Conservation (phyloP, 2,888 invertebrate genomes). For the Ctenicera cuprea region DNA sequence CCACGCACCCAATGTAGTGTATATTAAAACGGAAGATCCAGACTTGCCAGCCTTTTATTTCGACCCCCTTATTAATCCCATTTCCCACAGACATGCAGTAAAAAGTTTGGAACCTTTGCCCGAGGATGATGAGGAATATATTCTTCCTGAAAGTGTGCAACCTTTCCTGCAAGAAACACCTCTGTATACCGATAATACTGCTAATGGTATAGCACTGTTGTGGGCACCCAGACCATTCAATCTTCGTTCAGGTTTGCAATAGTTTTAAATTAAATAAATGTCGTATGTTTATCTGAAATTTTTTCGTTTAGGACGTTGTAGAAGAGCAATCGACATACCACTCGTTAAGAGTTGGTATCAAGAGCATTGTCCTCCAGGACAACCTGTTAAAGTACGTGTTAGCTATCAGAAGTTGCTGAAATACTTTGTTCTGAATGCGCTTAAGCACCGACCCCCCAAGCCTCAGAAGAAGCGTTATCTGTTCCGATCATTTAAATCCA, state of each 20-base stretch:
- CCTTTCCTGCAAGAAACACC: constrained; percentile 97
- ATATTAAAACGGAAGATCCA: constrained; percentile 99
- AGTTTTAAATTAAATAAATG: too few species aligned
- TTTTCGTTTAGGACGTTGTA: constrained; percentile 81
- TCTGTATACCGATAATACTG: constrained; percentile 98
- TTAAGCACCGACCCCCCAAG: constrained; percentile 98
- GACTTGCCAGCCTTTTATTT: constrained; percentile 99
- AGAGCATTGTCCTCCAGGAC: constrained; percentile 95
- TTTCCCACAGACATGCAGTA: constrained; percentile 93
- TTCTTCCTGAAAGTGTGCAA: constrained; percentile 91
- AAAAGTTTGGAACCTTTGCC: constrained; percentile 89
- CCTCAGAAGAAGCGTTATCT: constrained; percentile 98
- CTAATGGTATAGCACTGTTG: constrained; percentile 96
- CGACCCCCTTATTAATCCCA: constrained; percentile 99
- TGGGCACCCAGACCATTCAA: constrained; percentile 99
- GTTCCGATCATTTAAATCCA: constrained; percentile 99
- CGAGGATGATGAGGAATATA: constrained; percentile 96
- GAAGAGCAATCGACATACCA: constrained; percentile 97
- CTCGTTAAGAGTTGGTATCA: constrained; percentile 98
- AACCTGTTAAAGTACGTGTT: constrained; percentile 99
- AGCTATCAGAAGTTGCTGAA: constrained; percentile 99
- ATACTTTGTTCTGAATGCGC: constrained; percentile 97
- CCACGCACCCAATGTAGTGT: constrained; percentile 99
- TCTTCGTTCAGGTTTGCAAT: constrained; percentile 91
- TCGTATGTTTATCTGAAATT: constrained; percentile 18